Evolutionary conservation across 2,797 vertebrate species (phyloP).

Genomic region (Darevskia mixta): DNA sequence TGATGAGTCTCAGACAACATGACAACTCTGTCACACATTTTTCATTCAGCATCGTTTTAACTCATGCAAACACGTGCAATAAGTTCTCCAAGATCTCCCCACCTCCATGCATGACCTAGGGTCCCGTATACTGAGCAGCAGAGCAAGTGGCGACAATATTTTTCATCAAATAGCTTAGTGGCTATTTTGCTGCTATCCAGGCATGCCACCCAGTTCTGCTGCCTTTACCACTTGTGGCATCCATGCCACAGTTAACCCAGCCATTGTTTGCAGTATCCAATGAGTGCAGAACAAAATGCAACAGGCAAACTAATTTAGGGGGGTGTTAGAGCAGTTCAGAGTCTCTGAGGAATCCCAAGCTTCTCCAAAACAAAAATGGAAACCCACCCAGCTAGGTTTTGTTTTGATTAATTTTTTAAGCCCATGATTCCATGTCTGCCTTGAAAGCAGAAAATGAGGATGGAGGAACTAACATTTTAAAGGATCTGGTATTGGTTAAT

Average conservation of each 20-base stretch:
- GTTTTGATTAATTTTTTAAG: background rate
- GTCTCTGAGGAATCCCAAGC: background rate
- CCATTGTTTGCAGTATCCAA: background rate
- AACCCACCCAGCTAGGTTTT: background rate
- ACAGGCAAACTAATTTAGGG: background rate
- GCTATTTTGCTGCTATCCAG: background rate
- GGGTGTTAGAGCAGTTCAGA: background rate
- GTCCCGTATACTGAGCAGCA: background rate
- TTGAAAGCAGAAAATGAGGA: background rate
- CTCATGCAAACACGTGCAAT: background rate
- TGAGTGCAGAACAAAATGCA: background rate
- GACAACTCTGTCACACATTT: background rate
- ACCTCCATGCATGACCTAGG: background rate
- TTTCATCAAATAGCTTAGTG: background rate
- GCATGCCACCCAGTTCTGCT: background rate
- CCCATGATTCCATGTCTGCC: background rate
- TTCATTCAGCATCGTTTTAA: background rate
- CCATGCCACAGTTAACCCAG: background rate
- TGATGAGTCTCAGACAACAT: background rate
- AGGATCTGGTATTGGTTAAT: background rate
- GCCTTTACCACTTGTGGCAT: background rate
- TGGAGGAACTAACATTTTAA: background rate
- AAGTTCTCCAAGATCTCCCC: background rate
- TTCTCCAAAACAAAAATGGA: background rate
- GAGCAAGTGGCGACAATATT: background rate